phyloP scores from a whole-genome alignment of 2,113 vertebrate species.

The Menura novaehollandiae region DNA sequence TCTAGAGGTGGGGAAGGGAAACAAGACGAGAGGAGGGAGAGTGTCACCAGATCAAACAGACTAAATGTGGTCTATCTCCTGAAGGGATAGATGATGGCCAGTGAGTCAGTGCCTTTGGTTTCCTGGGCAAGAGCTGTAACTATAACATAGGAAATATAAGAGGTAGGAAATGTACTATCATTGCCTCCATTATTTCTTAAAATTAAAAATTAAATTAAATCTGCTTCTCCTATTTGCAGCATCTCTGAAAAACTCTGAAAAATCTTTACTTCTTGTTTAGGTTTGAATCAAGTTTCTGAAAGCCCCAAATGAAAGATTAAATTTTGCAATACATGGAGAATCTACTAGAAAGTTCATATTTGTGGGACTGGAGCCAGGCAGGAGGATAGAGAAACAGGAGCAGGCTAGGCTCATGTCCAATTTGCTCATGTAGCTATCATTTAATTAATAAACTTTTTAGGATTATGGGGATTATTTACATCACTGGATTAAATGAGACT shows the following conservation, averaged over 20 bases:
- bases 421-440: not conserved
- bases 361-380: not conserved
- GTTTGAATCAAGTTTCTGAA: not conserved
- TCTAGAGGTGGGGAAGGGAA: not conserved
- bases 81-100: not conserved
- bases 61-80: not conserved
- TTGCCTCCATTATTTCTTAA: not conserved
- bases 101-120: not conserved
- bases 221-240: not conserved
- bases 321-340: not conserved
- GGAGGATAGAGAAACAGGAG: not conserved
- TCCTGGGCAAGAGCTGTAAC: not conserved
- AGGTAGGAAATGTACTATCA: not conserved
- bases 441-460: not conserved
- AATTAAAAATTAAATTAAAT: not conserved
- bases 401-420: not conserved
- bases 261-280: not conserved
- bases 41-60: not conserved
- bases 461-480: not conserved
- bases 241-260: not conserved
- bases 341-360: not conserved
- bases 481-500: not conserved
- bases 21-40: not conserved
- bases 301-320: not conserved
- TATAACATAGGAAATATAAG: not conserved